Conservation (phyloP, 2,797 vertebrate species). For the Macroramphosus scolopax region DNA sequence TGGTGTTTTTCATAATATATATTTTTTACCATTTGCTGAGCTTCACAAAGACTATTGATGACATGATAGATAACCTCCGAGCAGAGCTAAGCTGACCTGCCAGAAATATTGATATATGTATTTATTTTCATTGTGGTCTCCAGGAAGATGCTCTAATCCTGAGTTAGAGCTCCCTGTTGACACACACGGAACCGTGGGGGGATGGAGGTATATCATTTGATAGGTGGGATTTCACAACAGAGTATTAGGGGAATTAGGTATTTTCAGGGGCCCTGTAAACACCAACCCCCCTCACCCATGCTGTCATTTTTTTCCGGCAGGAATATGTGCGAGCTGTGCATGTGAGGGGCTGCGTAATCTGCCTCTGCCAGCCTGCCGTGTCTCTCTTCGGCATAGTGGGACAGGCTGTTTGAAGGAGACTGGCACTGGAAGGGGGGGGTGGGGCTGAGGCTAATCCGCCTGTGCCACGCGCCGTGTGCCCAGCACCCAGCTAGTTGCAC, state of each 20-base stretch:
- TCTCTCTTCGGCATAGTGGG: conserved; percentile 48
- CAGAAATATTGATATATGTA: conserved; percentile 6
- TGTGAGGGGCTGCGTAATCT: conserved; percentile 66
- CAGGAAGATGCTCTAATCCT: conserved; percentile 20
- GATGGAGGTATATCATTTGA: conserved; percentile 28
- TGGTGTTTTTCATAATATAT: neutral
- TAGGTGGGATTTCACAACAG: conserved; percentile 30
- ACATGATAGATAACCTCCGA: neutral
- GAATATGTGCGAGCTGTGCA: conserved; percentile 37
- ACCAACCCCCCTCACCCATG: conserved; percentile 34
- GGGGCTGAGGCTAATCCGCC: conserved; percentile 67
- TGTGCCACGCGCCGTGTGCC: conserved; percentile 60
- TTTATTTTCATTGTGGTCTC: too few relatives aligned
- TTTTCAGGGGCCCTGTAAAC: conserved; percentile 46
- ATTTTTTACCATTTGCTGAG: neutral
- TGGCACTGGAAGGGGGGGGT: conserved; percentile 46
- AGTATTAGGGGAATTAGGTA: conserved; percentile 37
- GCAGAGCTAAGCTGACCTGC: neutral
- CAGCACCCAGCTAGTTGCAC: conserved; percentile 69
- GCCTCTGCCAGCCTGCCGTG: conserved; percentile 63
- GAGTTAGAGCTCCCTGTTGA: conserved; percentile 35
- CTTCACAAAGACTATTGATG: neutral
- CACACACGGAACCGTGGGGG: conserved; percentile 19
- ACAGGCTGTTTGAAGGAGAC: conserved; percentile 56
- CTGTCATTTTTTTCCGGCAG: conserved; percentile 30